Evolutionary conservation across 2,113 vertebrate genomes (phyloP).

Genomic region (Papio anubis): DNA sequence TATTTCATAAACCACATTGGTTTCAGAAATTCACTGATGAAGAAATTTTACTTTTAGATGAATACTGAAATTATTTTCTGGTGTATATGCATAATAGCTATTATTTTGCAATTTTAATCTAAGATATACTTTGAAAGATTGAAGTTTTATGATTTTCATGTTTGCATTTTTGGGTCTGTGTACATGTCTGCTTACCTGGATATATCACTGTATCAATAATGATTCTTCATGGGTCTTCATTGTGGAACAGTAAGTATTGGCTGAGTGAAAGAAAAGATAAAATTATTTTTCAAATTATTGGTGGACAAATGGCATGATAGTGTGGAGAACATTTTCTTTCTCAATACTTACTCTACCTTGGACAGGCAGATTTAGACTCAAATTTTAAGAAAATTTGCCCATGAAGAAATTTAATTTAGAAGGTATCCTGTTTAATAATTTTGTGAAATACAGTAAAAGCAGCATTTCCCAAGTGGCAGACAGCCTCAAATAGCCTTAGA

Average conservation of each 20-base stretch:
- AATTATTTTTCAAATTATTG: neutral
- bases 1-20: neutral
- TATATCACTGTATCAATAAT: neutral
- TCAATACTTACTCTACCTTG: neutral
- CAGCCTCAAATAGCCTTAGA: neutral
- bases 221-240: neutral
- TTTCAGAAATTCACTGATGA: conserved; percentile 18
- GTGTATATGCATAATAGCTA: neutral
- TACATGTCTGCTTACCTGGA: neutral
- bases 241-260: neutral
- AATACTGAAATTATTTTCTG: neutral
- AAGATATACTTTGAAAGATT: neutral
- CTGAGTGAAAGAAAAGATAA: neutral
- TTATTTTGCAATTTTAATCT: neutral
- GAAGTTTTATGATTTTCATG: neutral
- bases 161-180: neutral
- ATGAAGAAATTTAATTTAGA: neutral
- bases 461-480: neutral
- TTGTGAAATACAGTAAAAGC: neutral
- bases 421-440: neutral
- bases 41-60: neutral
- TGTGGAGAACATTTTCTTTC: neutral
- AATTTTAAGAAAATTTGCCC: neutral
- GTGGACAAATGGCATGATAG: neutral
- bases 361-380: neutral